phyloP scores from a whole-genome alignment of 2,888 invertebrate genomes.

The Cotesia congregata region DNA sequence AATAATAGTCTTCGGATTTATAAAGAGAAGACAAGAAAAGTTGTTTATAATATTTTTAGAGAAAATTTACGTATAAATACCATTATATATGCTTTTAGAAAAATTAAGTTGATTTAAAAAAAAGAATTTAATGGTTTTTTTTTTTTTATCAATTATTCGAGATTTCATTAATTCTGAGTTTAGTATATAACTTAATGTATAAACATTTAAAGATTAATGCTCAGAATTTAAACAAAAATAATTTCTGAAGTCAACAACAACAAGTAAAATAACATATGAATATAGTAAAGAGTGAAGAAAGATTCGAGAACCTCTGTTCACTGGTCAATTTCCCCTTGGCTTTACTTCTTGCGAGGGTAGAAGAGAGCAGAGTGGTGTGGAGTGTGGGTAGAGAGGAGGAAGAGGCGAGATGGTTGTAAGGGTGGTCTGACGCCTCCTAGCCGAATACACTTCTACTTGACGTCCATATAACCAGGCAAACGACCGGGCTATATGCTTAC shows the following conservation, averaged over 20 bases:
- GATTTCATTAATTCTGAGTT: no score
- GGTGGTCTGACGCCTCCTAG: constrained; percentile 44
- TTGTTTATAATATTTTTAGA: neutral
- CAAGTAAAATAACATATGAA: neutral
- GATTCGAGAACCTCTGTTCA: constrained; percentile 63
- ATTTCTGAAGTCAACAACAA: no score
- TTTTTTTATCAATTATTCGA: no score
- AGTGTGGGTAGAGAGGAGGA: constrained; percentile 37
- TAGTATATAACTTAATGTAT: no score
- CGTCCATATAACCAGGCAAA: constrained; percentile 37
- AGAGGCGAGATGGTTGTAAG: constrained; percentile 42
- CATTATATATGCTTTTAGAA: no score
- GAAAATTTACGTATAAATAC: no score
- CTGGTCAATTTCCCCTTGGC: constrained; percentile 68
- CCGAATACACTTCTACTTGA: constrained; percentile 38
- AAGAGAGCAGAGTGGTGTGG: constrained; percentile 40
- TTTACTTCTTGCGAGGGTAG: constrained; percentile 58
- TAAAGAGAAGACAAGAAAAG: neutral
- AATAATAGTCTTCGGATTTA: neutral
- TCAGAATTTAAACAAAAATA: no score
- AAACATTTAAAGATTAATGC: no score
- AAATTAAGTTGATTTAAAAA: no score
- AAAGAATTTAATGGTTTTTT: no score
- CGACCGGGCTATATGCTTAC: constrained; percentile 35
- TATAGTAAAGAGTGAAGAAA: constrained; percentile 9